A percentile compares a stretch with the other conserved stretches of the same genome.
Evolutionary conservation across 2,888 invertebrate species (phyloP).

Genomic region (Ctena decussata): DNA sequence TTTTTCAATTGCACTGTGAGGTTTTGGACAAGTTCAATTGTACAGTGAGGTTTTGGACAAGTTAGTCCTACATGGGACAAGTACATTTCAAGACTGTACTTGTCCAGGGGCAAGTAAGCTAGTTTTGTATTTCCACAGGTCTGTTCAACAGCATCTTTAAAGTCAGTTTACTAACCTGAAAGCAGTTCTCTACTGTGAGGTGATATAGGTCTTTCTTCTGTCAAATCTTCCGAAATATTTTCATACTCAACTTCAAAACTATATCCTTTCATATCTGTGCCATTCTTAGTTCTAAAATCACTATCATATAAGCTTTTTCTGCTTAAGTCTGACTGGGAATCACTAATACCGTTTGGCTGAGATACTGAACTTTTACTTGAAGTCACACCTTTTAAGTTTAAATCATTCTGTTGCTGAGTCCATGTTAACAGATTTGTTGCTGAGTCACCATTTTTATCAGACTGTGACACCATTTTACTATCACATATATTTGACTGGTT

Average conservation of each 20-base stretch:
- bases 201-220: neutral
- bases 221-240: neutral
- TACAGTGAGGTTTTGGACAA: too few species aligned
- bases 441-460: neutral
- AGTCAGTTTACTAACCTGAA: neutral
- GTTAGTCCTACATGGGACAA: too few species aligned
- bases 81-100: too few species aligned
- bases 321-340: neutral
- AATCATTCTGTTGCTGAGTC: neutral
- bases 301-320: neutral
- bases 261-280: too few species aligned
- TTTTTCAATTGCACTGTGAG: too few species aligned
- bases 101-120: too few species aligned
- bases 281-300: neutral
- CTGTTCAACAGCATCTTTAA: too few species aligned
- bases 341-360: neutral
- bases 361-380: neutral
- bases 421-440: neutral
- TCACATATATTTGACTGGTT: neutral
- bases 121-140: too few species aligned
- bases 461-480: neutral
- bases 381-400: neutral
- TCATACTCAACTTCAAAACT: too few species aligned
- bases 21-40: too few species aligned
- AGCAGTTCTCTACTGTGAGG: neutral